A percentile compares a stretch with the other conserved stretches of the same genome.
Conservation (phyloP, 1,140 invertebrate species). For the Elymnias hypermnestra region DNA sequence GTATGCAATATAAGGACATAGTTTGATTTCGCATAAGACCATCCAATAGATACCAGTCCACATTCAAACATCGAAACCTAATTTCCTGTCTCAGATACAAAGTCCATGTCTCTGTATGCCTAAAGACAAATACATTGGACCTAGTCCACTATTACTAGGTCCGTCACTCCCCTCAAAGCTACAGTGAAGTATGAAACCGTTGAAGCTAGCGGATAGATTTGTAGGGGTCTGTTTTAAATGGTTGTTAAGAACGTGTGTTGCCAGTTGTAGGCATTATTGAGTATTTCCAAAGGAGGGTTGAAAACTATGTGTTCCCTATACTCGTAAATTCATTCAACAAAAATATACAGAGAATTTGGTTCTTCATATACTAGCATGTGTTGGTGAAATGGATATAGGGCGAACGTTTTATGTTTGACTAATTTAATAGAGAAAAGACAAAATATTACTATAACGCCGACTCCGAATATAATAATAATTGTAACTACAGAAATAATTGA, state of each 20-base stretch:
- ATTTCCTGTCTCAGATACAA: constrained; percentile 71
- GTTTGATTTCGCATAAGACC: constrained; percentile 24
- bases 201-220: constrained; percentile 24
- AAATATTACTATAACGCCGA: no score
- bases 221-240: constrained; percentile 24
- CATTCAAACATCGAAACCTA: constrained; percentile 68
- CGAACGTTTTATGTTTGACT: no score
- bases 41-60: constrained; percentile 35
- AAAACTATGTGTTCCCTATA: constrained; percentile 21
- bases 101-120: constrained; percentile 47
- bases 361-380: no score
- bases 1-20: neutral
- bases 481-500: no score
- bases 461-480: no score
- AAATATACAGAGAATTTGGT: neutral
- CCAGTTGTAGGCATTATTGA: constrained; percentile 16
- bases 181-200: constrained; percentile 3
- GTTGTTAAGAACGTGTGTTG: constrained; percentile 11
- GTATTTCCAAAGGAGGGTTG: constrained; percentile 26
- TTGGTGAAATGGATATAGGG: no score
- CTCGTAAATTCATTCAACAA: constrained; percentile 21
- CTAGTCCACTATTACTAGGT: constrained; percentile 33
- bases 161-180: constrained; percentile 23
- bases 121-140: constrained; percentile 61
- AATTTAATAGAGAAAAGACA: no score